Percentiles rank a stretch among this genome's conserved stretches.
These are phyloP conservation scores for Probosciger aterrimus DNA, from an alignment of 2,113 vertebrate genomes.

Conservation along the genomic window DNA sequence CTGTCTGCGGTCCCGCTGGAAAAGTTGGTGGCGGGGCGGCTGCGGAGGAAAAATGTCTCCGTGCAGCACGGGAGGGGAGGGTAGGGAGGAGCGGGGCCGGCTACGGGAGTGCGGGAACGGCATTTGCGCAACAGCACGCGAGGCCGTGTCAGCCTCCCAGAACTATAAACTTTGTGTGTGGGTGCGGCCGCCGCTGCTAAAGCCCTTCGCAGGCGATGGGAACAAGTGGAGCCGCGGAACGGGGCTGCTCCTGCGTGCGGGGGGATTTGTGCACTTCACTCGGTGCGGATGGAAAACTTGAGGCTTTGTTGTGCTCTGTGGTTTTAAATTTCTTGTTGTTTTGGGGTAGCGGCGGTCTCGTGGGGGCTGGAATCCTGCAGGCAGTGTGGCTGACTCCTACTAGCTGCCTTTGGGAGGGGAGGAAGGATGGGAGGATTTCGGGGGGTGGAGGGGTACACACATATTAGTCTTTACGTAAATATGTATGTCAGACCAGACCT, in stretches of 20 bases:
- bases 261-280: neutral
- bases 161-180: neutral
- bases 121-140: neutral
- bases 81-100: neutral
- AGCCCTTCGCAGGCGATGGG: neutral
- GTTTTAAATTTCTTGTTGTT: neutral
- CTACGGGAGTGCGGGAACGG: neutral
- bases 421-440: neutral
- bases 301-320: neutral
- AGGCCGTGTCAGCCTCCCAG: neutral
- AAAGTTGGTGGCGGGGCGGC: neutral
- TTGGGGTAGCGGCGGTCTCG: neutral
- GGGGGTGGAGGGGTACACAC: neutral
- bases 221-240: neutral
- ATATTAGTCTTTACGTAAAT: neutral
- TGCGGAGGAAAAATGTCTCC: neutral
- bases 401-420: neutral
- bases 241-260: neutral
- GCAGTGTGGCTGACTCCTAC: neutral
- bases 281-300: neutral
- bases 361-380: neutral
- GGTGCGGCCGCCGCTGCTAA: neutral
- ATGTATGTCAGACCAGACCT: neutral
- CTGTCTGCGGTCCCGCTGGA: neutral
- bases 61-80: too few relatives aligned